phyloP scores from a whole-genome alignment of 2,797 vertebrate genomes.

The Lindbergichthys nudifrons region DNA sequence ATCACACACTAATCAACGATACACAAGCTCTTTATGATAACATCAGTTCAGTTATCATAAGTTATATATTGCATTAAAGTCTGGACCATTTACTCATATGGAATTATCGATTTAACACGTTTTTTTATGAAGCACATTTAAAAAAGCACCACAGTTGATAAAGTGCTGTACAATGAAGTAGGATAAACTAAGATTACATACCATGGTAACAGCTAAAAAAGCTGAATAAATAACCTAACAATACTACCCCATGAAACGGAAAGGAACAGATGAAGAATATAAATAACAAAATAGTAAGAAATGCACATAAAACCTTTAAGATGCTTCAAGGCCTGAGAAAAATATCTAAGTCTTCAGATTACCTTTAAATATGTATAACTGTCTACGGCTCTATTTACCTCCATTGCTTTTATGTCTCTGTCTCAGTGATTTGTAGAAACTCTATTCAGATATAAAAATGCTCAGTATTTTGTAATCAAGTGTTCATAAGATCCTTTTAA shows the following conservation, averaged over 20 bases:
- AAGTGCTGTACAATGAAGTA: no score
- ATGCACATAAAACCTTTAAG: no score
- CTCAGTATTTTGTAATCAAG: slow-evolving; percentile 2
- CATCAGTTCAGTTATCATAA: neutral
- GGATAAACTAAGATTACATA: no score
- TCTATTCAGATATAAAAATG: slow-evolving; percentile 1
- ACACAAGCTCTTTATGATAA: neutral
- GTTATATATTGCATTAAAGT: neutral
- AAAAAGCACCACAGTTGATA: no score
- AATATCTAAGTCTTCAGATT: no score
- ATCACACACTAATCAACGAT: neutral
- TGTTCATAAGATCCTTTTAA: neutral
- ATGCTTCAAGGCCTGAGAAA: no score
- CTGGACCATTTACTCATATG: neutral
- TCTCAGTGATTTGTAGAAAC: neutral
- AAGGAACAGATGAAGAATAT: no score
- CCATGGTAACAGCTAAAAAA: no score
- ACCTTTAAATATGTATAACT: neutral
- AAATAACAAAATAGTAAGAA: no score
- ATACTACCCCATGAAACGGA: no score
- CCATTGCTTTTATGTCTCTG: neutral
- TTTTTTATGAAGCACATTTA: no score
- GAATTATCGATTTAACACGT: neutral
- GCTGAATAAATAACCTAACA: no score
- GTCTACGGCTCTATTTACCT: neutral